These are phyloP conservation scores for Hanleya hanleyi DNA, from an alignment of 2,888 invertebrate genomes.

Conservation along the genomic window DNA sequence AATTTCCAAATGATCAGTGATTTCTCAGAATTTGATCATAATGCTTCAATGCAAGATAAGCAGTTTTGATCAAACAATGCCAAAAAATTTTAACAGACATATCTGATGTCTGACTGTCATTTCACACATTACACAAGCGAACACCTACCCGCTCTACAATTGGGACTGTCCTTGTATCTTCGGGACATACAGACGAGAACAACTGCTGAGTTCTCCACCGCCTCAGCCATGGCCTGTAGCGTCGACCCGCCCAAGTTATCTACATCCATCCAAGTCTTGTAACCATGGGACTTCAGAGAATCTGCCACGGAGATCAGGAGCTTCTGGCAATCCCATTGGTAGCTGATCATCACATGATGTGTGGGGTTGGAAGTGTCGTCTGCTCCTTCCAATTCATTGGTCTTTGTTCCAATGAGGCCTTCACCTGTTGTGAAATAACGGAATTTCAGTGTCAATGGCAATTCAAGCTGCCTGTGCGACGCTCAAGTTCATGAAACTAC, in stretches of 20 bases:
- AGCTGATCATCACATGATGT: slow-evolving; percentile 58
- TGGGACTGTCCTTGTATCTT: slow-evolving; percentile 59
- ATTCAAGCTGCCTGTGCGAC: too few species aligned
- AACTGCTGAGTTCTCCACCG: slow-evolving; percentile 52
- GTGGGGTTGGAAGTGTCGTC: background rate
- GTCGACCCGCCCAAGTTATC: slow-evolving; percentile 63
- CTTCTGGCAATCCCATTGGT: slow-evolving; percentile 56
- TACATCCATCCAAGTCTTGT: slow-evolving; percentile 53
- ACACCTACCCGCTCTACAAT: slow-evolving; percentile 57
- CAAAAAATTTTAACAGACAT: background rate
- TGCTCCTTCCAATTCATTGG: too few species aligned
- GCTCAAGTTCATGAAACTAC: too few species aligned
- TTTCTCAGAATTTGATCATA: too few species aligned
- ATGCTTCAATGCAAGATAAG: too few species aligned
- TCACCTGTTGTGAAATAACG: slow-evolving; percentile 16
- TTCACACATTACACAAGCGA: too few species aligned
- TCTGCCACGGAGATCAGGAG: slow-evolving; percentile 44
- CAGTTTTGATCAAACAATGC: background rate
- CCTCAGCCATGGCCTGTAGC: slow-evolving; percentile 58
- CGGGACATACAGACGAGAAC: slow-evolving; percentile 56
- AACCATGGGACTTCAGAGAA: slow-evolving; percentile 22
- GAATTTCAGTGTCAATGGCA: too few species aligned
- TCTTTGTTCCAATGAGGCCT: too few species aligned
- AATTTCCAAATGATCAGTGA: too few species aligned
- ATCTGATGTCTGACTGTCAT: background rate